phyloP scores from a whole-genome alignment of 2,888 invertebrate genomes.

The Branchipolynoe longqiensis region DNA sequence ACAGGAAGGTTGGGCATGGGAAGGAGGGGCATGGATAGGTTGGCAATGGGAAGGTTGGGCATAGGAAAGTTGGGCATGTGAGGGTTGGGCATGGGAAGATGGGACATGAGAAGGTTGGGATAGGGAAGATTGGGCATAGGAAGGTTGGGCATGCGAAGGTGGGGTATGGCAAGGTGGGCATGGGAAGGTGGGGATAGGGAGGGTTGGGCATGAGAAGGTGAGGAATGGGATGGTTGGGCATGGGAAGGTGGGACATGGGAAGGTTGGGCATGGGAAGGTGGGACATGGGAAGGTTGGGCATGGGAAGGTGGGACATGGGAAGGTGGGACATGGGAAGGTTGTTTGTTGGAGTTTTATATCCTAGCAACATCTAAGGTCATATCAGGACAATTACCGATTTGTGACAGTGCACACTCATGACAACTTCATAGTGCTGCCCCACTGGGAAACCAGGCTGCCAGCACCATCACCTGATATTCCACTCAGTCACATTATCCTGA shows the following conservation, averaged over 20 bases:
- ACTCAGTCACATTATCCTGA: no score
- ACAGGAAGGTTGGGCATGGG: no score
- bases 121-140: not conserved
- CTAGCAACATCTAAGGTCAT: no score
- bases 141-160: not conserved
- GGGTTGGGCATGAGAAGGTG: constrained; percentile 5
- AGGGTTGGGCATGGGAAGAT: not conserved
- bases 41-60: no score
- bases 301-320: not conserved
- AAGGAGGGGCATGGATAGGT: no score
- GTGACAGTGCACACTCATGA: no score
- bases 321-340: not conserved
- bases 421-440: no score
- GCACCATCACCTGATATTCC: no score
- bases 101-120: not conserved
- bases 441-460: no score
- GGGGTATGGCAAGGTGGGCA: constrained; percentile 1
- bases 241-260: not conserved
- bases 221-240: not conserved
- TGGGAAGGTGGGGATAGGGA: constrained; percentile 21
- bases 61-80: not conserved
- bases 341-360: no score
- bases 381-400: no score
- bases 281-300: not conserved
- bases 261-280: not conserved